Evolutionary conservation across 1,140 invertebrate genomes (phyloP), one percentile per base, ranked within the genome.

Genomic region (Kradibia gibbosae): DNA sequence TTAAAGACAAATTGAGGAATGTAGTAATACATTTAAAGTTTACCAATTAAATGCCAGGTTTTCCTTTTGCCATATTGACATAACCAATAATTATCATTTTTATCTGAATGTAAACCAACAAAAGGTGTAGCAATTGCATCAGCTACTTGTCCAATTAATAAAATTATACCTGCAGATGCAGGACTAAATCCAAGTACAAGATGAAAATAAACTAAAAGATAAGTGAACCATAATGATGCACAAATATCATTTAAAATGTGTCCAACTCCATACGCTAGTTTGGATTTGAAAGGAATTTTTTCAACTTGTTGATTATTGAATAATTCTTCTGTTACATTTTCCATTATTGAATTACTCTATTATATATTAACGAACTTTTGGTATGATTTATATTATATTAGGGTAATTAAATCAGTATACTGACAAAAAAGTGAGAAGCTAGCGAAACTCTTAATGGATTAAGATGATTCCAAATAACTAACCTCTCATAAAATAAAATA

Each of bases 161-260:
- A 92, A 78, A 98, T 88, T 65, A 94, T 89, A 42, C 98, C 98
- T 3, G 98, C 94, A 86, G 95, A 91, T 17, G 92, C 91, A 84
- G 95, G 94, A 88, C 93, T 93, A 88, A 99, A 96, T 83, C 93
- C 91, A 45, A 97, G 90, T 3, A 99, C 96, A 86, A 96, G 93
- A 88, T 98, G 95, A 87, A 98, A 96, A 91, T 95, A 99, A 28
- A 99, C 94, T 84, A 99, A 92, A n/a, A 98, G 92, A 91, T 99
- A 99, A 0, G 97, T 97, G 89, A 99, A 99, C 98, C 98, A 99
- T 94, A 99, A 96, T 70, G 97, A 97, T 50, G 98, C 97, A 92
- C 97, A 98, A 10, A 99, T 93, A 92, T 99, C 98, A 91, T 99
- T 99, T 39, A 98, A 92, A 45, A 99, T 94, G 92, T 99, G 98